Conservation (phyloP, 2,113 vertebrate genomes). For the Coptodon rendalli region DNA sequence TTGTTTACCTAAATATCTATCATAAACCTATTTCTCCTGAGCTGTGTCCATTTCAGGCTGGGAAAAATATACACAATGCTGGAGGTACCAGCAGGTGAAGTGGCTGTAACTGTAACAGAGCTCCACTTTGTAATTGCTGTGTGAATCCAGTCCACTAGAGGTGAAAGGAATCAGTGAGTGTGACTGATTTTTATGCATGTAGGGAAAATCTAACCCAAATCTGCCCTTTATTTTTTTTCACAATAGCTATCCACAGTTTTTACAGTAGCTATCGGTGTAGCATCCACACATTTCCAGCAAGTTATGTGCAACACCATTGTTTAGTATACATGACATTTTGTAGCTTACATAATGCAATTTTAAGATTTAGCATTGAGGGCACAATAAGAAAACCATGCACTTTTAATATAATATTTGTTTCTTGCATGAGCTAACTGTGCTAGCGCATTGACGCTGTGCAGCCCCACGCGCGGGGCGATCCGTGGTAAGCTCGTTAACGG, state of each 20-base stretch:
- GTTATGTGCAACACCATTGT: neutral
- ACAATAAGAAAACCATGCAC: neutral
- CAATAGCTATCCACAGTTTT: neutral
- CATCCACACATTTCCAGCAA: neutral
- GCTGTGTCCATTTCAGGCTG: neutral
- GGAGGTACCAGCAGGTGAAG: neutral
- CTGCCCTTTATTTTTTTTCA: neutral
- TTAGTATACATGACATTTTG: neutral
- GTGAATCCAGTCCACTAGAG: neutral
- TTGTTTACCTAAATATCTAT: neutral
- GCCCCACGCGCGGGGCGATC: fast-evolving
- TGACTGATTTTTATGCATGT: neutral
- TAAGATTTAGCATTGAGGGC: neutral
- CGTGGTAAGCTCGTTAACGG: neutral
- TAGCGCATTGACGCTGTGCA: fast-evolving
- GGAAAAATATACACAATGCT: neutral
- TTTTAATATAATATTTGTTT: neutral
- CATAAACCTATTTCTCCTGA: neutral
- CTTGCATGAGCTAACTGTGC: neutral
- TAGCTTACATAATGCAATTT: neutral
- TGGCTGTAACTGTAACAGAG: neutral
- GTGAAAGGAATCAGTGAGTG: neutral
- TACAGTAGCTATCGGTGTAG: neutral
- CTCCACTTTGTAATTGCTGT: neutral
- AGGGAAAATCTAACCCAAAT: neutral